Percentiles rank a stretch among this genome's conserved stretches.
Conservation (phyloP, 2,113 vertebrate genomes). For the Craseonycteris thonglongyai region DNA sequence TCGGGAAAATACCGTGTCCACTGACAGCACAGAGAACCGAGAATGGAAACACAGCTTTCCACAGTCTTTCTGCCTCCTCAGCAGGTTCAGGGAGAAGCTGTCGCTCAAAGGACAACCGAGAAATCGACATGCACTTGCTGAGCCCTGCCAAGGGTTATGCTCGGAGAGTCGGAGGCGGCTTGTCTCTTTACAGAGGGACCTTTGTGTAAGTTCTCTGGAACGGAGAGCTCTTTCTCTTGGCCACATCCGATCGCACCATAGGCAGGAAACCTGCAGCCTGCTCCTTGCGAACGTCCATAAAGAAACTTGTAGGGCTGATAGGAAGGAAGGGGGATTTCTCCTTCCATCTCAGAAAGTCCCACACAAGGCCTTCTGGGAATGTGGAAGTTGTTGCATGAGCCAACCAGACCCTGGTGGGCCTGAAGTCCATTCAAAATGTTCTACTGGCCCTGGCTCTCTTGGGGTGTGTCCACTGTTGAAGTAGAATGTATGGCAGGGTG, state of each 20-base stretch:
- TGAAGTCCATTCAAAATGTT: neutral
- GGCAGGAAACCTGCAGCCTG: slow-evolving; percentile 46
- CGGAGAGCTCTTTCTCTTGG: neutral
- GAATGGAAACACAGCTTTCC: slow-evolving; percentile 63
- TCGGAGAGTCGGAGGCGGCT: neutral
- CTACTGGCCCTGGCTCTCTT: neutral
- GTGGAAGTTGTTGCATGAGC: neutral
- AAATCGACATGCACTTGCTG: neutral
- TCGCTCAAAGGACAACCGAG: slow-evolving; percentile 56
- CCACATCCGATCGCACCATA: slow-evolving; percentile 37
- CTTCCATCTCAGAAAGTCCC: neutral
- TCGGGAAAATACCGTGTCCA: slow-evolving; percentile 47
- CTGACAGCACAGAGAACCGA: slow-evolving; percentile 58
- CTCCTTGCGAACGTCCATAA: neutral
- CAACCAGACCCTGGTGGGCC: neutral
- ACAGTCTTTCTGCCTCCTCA: slow-evolving; percentile 30
- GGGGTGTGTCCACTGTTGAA: neutral
- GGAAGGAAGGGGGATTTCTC: neutral
- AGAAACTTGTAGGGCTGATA: neutral
- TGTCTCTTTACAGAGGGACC: slow-evolving; percentile 42
- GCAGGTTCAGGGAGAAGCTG: slow-evolving; percentile 41
- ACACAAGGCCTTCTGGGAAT: neutral
- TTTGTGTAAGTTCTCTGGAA: slow-evolving; percentile 51
- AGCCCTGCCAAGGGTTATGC: neutral
- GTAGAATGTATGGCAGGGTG: slow-evolving; percentile 12